phyloP scores from a whole-genome alignment of 2,797 vertebrate species.

The Gorsachius magnificus region DNA sequence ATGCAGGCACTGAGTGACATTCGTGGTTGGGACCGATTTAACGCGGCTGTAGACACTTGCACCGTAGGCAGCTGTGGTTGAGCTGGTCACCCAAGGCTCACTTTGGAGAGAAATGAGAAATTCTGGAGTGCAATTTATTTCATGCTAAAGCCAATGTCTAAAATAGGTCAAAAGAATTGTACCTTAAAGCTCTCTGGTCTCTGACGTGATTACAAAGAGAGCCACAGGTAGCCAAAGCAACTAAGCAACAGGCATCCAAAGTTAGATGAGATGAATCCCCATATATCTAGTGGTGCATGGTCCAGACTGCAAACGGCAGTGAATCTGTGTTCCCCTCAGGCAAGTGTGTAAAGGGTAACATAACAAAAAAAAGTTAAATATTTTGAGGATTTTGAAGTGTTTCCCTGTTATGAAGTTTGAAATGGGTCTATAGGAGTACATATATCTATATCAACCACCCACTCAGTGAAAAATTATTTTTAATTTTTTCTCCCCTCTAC shows the following conservation, averaged over 20 bases:
- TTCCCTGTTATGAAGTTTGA: background rate
- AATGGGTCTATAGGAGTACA: background rate
- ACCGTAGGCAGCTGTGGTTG: background rate
- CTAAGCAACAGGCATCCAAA: background rate
- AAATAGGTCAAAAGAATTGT: constrained; percentile 1
- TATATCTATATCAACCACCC: background rate
- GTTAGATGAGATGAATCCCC: background rate
- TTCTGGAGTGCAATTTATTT: background rate
- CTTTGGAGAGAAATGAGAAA: background rate
- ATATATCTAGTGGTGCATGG: background rate
- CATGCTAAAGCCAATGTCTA: background rate
- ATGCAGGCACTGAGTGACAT: background rate
- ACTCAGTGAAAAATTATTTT: background rate
- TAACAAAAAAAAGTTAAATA: background rate
- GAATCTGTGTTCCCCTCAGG: background rate
- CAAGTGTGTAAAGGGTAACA: background rate
- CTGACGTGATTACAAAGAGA: background rate
- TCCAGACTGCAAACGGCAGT: background rate
- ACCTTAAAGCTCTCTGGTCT: background rate
- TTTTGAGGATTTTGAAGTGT: background rate
- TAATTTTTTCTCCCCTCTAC: background rate
- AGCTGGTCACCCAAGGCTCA: background rate
- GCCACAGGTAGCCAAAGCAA: background rate
- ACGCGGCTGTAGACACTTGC: background rate
- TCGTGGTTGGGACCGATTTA: background rate